Evolutionary conservation across 2,888 invertebrate species (phyloP).

Genomic region (Pyrochroa serraticornis): DNA sequence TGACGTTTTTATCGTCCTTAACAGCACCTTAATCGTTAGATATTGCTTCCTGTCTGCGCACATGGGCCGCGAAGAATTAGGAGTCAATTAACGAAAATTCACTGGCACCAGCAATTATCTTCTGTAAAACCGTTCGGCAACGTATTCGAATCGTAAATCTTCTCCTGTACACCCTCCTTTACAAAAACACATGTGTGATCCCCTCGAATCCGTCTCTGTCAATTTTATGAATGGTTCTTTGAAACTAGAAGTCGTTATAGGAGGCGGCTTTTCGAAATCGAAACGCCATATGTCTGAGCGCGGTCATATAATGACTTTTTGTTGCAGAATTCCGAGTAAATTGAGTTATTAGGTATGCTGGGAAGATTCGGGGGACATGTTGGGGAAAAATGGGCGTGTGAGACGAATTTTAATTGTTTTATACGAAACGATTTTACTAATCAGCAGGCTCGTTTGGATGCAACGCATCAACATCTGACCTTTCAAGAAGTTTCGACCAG

Average conservation of each 20-base stretch:
- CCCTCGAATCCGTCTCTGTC: slow-evolving; percentile 37
- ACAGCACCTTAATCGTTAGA: neutral
- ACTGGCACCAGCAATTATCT: too few relatives aligned
- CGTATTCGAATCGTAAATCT: slow-evolving; percentile 2
- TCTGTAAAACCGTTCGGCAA: too few relatives aligned
- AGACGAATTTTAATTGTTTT: slow-evolving; percentile 16
- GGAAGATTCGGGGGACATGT: slow-evolving; percentile 8
- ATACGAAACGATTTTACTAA: neutral
- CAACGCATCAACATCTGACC: neutral
- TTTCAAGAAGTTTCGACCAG: too few relatives aligned
- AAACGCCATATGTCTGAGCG: slow-evolving; percentile 27
- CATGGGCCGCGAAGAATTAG: neutral
- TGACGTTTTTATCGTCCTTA: neutral
- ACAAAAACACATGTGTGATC: slow-evolving; percentile 23
- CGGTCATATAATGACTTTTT: slow-evolving; percentile 18
- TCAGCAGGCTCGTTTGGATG: neutral
- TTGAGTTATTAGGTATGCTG: slow-evolving; percentile 28
- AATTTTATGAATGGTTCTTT: slow-evolving; percentile 41
- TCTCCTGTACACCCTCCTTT: neutral
- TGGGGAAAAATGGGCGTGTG: slow-evolving; percentile 9
- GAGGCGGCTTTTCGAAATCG: slow-evolving; percentile 22
- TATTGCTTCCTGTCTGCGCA: neutral
- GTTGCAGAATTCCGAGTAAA: slow-evolving; percentile 9
- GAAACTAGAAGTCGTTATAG: too few relatives aligned
- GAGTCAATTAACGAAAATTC: too few relatives aligned